Conservation (phyloP, 2,888 invertebrate genomes). For the Tortricodes alternella region DNA sequence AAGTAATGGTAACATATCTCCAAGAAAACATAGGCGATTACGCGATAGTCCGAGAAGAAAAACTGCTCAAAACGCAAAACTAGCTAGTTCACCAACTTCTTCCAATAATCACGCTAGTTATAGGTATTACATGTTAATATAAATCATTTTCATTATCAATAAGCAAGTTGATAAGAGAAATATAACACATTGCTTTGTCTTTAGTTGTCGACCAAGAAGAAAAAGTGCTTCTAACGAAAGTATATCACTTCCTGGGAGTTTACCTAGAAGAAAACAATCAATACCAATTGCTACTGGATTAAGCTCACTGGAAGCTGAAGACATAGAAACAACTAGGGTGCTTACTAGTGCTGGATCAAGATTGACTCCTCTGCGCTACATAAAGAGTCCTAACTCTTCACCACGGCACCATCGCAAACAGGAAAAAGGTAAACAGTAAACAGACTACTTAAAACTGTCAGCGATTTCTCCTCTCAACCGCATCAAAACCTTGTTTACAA, state of each 20-base stretch:
- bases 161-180: background rate
- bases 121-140: too few relatives aligned
- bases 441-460: background rate
- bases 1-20: conserved; percentile 78
- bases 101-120: conserved; percentile 69
- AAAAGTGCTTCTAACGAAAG: conserved; percentile 83
- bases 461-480: conserved; percentile 20
- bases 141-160: too few relatives aligned
- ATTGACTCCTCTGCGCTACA: conserved; percentile 72
- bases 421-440: conserved; percentile 59
- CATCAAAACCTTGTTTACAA: conserved; percentile 26
- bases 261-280: conserved; percentile 84
- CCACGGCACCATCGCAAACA: conserved; percentile 77
- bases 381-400: conserved; percentile 76
- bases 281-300: conserved; percentile 74
- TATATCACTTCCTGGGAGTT: conserved; percentile 84
- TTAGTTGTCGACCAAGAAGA: conserved; percentile 62
- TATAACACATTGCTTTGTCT: conserved; percentile 3
- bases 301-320: conserved; percentile 78
- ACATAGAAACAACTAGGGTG: conserved; percentile 72
- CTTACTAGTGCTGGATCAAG: conserved; percentile 76
- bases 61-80: conserved; percentile 77
- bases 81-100: conserved; percentile 80
- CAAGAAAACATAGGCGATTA: conserved; percentile 84
- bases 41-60: conserved; percentile 86